Conservation (phyloP, 2,888 invertebrate species). For the Netelia fuscicornis region DNA sequence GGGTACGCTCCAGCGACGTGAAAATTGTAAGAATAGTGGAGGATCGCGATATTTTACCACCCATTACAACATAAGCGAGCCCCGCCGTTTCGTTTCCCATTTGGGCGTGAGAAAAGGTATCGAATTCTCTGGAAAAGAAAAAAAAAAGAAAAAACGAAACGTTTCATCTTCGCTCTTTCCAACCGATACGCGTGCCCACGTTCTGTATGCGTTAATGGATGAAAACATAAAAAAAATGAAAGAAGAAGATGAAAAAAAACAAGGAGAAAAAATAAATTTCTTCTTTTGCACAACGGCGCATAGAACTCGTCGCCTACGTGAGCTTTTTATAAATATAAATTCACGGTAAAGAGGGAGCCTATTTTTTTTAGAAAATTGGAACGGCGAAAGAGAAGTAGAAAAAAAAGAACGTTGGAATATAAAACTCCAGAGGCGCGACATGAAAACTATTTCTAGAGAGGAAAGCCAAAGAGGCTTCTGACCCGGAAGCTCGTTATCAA, state of each 20-base stretch:
- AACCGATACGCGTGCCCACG: no score
- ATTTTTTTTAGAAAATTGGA: not conserved
- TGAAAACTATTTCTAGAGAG: not conserved
- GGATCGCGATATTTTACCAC: slow-evolving; percentile 9
- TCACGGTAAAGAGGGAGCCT: not conserved
- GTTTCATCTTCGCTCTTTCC: no score
- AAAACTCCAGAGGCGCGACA: not conserved
- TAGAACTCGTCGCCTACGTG: not conserved
- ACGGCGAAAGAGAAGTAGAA: not conserved
- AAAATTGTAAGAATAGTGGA: slow-evolving; percentile 21
- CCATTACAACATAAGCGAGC: slow-evolving; percentile 35
- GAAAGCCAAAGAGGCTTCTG: not conserved
- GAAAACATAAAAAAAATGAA: not conserved
- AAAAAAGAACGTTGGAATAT: not conserved
- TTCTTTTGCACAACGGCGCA: slow-evolving; percentile 9
- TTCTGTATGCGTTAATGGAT: no score
- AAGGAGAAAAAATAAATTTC: slow-evolving; percentile 13
- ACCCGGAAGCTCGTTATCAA: slow-evolving; percentile 24
- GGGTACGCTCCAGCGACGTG: slow-evolving; percentile 59
- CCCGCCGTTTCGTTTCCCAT: not conserved
- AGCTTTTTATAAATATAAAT: not conserved
- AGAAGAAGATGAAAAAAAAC: not conserved
- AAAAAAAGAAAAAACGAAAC: not conserved
- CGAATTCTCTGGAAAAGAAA: not conserved
- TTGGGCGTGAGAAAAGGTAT: slow-evolving; percentile 2